Conservation (phyloP, 2,888 invertebrate species). For the Ypsolopha scabrella region DNA sequence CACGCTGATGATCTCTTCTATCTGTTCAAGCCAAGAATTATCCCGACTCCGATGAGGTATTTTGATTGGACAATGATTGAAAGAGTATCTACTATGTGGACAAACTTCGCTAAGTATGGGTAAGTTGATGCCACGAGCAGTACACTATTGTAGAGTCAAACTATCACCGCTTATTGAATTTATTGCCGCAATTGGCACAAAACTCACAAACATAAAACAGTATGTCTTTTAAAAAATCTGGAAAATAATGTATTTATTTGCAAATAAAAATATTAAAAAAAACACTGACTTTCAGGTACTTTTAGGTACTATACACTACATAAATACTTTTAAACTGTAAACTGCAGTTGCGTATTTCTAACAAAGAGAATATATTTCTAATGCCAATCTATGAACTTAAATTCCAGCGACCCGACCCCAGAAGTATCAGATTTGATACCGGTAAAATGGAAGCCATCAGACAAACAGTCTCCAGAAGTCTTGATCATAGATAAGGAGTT, state of each 20-base stretch:
- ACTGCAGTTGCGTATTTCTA: too few species aligned
- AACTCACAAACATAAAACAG: too few species aligned
- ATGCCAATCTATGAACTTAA: too few species aligned
- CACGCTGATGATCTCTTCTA: conserved; percentile 52
- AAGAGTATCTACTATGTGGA: conserved; percentile 12
- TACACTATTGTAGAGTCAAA: background rate
- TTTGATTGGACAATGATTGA: conserved; percentile 9
- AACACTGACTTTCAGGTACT: too few species aligned
- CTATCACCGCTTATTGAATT: too few species aligned
- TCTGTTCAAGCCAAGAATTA: conserved; percentile 28
- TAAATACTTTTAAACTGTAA: too few species aligned
- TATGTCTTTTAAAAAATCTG: too few species aligned
- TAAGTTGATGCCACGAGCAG: background rate
- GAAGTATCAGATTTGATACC: conserved; percentile 23
- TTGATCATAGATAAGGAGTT: conserved; percentile 35
- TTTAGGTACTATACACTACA: too few species aligned
- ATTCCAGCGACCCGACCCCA: conserved; percentile 44
- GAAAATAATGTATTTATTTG: too few species aligned
- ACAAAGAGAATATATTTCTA: conserved; percentile 12
- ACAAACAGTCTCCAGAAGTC: conserved; percentile 19
- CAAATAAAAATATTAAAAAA: too few species aligned
- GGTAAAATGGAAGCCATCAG: conserved; percentile 30
- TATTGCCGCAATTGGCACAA: too few species aligned
- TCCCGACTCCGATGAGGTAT: background rate
- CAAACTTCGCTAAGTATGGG: conserved; percentile 10